These are phyloP conservation scores for Petrocephalus microphthalmus DNA, from an alignment of 2,113 vertebrate genomes.

Conservation along the genomic window DNA sequence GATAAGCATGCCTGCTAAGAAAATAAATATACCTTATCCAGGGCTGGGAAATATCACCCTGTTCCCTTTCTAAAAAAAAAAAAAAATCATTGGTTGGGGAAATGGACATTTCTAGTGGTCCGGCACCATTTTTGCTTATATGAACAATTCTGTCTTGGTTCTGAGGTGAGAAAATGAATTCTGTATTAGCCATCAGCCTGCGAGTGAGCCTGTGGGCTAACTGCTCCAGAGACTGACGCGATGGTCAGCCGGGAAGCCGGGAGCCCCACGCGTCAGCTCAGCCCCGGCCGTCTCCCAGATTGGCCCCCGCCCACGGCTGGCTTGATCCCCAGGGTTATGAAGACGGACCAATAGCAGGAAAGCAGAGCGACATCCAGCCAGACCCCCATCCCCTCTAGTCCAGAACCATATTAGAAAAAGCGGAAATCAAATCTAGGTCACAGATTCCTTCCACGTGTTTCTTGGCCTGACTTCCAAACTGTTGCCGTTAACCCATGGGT, in stretches of 20 bases:
- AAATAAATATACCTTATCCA: neutral
- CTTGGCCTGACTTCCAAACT: neutral
- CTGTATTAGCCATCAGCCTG: neutral
- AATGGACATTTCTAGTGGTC: neutral
- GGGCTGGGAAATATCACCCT: neutral
- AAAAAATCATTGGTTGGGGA: neutral
- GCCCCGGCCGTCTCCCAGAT: neutral
- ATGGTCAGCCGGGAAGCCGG: neutral
- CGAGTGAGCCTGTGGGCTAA: neutral
- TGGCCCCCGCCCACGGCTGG: neutral
- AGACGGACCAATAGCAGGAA: neutral
- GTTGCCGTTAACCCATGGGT: neutral
- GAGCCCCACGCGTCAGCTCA: neutral
- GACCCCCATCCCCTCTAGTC: neutral
- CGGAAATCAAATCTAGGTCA: conserved; percentile 20
- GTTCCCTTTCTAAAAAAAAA: neutral
- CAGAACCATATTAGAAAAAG: neutral
- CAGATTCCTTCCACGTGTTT: conserved; percentile 23
- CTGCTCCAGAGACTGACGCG: neutral
- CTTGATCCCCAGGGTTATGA: neutral
- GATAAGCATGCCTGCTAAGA: neutral
- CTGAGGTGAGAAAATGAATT: neutral
- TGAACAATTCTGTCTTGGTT: neutral
- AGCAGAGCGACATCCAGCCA: neutral
- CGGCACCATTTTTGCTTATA: neutral